phyloP scores from a whole-genome alignment of 2,888 invertebrate species.

The Dinocampus coccinellae region DNA sequence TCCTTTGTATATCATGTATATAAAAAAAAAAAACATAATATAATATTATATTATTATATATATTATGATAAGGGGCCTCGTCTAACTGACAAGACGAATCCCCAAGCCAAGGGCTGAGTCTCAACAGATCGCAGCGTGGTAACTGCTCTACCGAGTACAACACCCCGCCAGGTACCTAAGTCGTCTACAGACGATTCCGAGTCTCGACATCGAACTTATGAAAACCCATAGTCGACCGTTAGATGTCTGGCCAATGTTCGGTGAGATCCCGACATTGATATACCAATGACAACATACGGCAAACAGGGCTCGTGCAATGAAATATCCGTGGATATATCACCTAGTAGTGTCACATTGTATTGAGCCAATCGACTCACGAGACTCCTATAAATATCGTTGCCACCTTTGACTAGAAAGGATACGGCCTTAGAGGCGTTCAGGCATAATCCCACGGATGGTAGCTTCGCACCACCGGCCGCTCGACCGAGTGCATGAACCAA shows the following conservation, averaged over 20 bases:
- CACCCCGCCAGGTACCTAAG: slow-evolving; percentile 75
- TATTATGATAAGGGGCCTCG: slow-evolving; percentile 43
- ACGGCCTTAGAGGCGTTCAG: slow-evolving; percentile 75
- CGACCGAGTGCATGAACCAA: slow-evolving; percentile 59
- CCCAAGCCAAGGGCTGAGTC: slow-evolving; percentile 72
- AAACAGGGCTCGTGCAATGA: slow-evolving; percentile 47
- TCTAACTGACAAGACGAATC: slow-evolving; percentile 62
- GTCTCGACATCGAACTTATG: slow-evolving; percentile 63
- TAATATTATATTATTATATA: too few relatives aligned
- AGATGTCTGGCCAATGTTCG: slow-evolving; percentile 62
- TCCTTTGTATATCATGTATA: too few relatives aligned
- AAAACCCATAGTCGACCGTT: slow-evolving; percentile 63
- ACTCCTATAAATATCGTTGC: slow-evolving; percentile 69
- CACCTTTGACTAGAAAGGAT: slow-evolving; percentile 74
- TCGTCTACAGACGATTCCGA: slow-evolving; percentile 76
- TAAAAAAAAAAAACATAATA: too few relatives aligned
- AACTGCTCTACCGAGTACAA: slow-evolving; percentile 75
- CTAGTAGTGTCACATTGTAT: slow-evolving; percentile 67
- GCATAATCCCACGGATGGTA: slow-evolving; percentile 76
- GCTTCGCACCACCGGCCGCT: slow-evolving; percentile 77
- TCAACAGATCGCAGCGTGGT: slow-evolving; percentile 75
- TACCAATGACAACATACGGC: slow-evolving; percentile 39
- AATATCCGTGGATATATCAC: slow-evolving; percentile 39
- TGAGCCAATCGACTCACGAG: slow-evolving; percentile 70
- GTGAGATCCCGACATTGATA: slow-evolving; percentile 44